Percentiles rank a stretch among this genome's conserved stretches.
Evolutionary conservation across 2,888 invertebrate genomes (phyloP).

Genomic region (Embidobia sp.): DNA sequence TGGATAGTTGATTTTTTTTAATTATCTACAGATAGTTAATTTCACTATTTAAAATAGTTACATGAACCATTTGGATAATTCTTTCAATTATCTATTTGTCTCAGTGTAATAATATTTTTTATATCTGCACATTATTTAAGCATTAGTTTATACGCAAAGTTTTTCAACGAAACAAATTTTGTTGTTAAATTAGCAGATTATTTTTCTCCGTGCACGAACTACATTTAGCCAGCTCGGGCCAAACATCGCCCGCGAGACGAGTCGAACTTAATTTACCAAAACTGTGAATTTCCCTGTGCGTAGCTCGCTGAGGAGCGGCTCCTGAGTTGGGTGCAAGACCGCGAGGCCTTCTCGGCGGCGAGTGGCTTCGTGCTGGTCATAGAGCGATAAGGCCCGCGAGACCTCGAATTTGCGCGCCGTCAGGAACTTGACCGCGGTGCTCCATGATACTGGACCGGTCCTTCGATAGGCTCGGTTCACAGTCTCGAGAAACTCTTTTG

Average conservation of each 20-base stretch:
- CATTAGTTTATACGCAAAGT: too few species aligned
- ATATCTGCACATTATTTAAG: too few species aligned
- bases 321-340: slow-evolving; percentile 90
- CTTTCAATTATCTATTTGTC: too few species aligned
- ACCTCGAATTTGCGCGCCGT: slow-evolving; percentile 98
- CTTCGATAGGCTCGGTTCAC: slow-evolving; percentile 85
- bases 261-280: slow-evolving; percentile 84
- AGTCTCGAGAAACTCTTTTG: slow-evolving; percentile 90
- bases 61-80: too few species aligned
- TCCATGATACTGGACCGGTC: slow-evolving; percentile 87
- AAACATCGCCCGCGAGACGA: slow-evolving; percentile 4
- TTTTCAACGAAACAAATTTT: too few species aligned
- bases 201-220: too few species aligned
- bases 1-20: too few species aligned
- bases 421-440: slow-evolving; percentile 95
- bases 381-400: slow-evolving; percentile 93
- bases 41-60: too few species aligned
- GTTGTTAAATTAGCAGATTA: too few species aligned
- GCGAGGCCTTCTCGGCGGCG: slow-evolving; percentile 92
- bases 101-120: too few species aligned
- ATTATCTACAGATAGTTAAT: too few species aligned
- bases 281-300: slow-evolving; percentile 98
- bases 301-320: slow-evolving; percentile 92
- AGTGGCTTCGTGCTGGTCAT: slow-evolving; percentile 95
- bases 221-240: neutral